Evolutionary conservation across 1,140 invertebrate genomes (phyloP).

Genomic region (Matsumurasca onukii): DNA sequence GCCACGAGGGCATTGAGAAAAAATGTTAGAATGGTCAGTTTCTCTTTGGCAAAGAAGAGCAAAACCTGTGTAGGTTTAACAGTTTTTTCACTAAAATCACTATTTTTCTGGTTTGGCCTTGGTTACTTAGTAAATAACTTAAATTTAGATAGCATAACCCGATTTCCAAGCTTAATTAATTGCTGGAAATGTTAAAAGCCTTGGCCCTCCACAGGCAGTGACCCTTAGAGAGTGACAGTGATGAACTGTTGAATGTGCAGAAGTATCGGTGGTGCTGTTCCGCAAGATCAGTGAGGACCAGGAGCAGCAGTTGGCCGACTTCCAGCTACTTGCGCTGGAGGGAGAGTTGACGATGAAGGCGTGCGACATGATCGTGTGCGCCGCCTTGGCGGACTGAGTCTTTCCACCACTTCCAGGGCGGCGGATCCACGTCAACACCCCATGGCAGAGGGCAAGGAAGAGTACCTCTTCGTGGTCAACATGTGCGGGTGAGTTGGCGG

Average conservation of each 20-base stretch:
- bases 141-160: no score
- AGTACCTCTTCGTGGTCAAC: conserved; percentile 67
- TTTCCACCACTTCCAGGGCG: conserved; percentile 57
- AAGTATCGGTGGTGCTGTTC: neutral
- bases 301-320: neutral
- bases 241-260: conserved; percentile 53
- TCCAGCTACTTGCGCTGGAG: conserved; percentile 58
- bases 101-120: no score
- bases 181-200: no score
- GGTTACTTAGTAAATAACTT: no score
- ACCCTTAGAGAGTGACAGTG: no score
- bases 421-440: conserved; percentile 66
- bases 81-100: no score
- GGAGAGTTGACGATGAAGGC: conserved; percentile 69
- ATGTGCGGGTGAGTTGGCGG: conserved; percentile 62
- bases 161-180: no score
- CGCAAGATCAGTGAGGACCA: neutral
- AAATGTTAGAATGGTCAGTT: no score
- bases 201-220: no score
- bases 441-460: conserved; percentile 52
- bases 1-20: no score
- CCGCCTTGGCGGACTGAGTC: conserved; percentile 69
- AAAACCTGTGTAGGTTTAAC: no score
- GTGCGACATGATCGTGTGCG: conserved; percentile 67
- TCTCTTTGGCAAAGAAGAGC: no score